A percentile compares a stretch with the other conserved stretches of the same genome.
phyloP scores from a whole-genome alignment of 1,140 invertebrate species.

The Scylla paramamosain region DNA sequence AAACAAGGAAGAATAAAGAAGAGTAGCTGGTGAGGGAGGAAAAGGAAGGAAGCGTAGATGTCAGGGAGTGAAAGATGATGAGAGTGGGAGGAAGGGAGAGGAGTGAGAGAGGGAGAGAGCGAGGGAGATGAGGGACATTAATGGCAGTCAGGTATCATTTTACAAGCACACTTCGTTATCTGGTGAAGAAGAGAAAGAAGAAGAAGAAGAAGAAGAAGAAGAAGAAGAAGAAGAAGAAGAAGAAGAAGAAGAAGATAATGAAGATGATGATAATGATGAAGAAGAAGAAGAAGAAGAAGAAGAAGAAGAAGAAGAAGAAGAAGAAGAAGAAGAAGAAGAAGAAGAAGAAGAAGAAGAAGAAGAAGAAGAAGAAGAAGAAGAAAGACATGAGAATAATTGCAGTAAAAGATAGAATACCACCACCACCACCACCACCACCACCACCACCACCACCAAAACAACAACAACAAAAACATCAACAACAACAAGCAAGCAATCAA shows the following conservation, averaged over 20 bases:
- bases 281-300: no score
- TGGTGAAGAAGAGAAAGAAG: neutral
- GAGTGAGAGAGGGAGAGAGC: no score
- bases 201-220: no score
- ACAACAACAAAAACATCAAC: neutral
- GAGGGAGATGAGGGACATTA: no score
- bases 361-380: no score
- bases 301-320: neutral
- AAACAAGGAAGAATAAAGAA: neutral
- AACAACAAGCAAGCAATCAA: neutral
- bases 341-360: neutral
- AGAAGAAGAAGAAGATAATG: neutral
- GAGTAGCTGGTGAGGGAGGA: neutral
- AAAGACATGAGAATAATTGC: no score
- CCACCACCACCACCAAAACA: neutral
- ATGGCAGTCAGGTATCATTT: no score
- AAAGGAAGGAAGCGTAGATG: neutral
- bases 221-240: neutral
- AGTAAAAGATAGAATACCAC: neutral
- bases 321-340: neutral
- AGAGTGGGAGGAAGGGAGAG: neutral
- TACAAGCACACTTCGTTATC: no score
- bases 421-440: neutral
- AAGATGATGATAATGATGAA: no score
- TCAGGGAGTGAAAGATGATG: neutral